Conservation (phyloP, 2,888 invertebrate species). For the Chrysotoxum bicinctum region DNA sequence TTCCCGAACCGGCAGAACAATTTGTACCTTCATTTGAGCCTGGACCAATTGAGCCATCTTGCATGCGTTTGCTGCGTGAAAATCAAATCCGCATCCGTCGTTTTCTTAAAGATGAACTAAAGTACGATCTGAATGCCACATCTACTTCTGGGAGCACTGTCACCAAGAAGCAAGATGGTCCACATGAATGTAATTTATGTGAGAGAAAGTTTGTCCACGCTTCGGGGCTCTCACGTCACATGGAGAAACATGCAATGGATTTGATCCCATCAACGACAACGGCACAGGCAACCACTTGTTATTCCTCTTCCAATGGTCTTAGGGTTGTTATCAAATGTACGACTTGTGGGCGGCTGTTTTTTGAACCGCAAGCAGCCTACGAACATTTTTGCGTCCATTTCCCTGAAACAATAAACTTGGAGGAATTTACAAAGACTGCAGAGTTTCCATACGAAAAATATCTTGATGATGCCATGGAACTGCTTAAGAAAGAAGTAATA, state of each 20-base stretch:
- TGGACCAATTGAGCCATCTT: constrained; percentile 74
- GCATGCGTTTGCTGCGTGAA: constrained; percentile 78
- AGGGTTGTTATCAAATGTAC: constrained; percentile 78
- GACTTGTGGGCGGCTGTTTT: constrained; percentile 79
- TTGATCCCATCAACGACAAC: constrained; percentile 75
- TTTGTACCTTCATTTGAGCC: constrained; percentile 67
- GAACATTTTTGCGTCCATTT: constrained; percentile 77
- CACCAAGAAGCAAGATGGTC: constrained; percentile 76
- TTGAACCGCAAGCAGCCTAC: constrained; percentile 75
- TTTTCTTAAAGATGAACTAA: constrained; percentile 80
- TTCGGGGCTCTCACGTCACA: constrained; percentile 80
- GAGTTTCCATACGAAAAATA: constrained; percentile 75
- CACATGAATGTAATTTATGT: constrained; percentile 80
- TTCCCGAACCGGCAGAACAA: constrained; percentile 68
- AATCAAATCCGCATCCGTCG: constrained; percentile 80
- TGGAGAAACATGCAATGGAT: constrained; percentile 81
- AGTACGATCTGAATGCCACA: constrained; percentile 76
- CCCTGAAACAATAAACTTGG: constrained; percentile 66
- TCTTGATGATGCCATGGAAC: constrained; percentile 74
- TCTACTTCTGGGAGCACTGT: constrained; percentile 38
- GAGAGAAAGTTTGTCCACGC: constrained; percentile 81
- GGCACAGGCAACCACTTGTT: constrained; percentile 35
- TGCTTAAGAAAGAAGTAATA: constrained; percentile 70
- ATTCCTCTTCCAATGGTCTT: constrained; percentile 74
- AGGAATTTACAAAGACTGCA: constrained; percentile 72